phyloP scores from a whole-genome alignment of 92 coral and sea anemone genomes.

The Ricordea florida region DNA sequence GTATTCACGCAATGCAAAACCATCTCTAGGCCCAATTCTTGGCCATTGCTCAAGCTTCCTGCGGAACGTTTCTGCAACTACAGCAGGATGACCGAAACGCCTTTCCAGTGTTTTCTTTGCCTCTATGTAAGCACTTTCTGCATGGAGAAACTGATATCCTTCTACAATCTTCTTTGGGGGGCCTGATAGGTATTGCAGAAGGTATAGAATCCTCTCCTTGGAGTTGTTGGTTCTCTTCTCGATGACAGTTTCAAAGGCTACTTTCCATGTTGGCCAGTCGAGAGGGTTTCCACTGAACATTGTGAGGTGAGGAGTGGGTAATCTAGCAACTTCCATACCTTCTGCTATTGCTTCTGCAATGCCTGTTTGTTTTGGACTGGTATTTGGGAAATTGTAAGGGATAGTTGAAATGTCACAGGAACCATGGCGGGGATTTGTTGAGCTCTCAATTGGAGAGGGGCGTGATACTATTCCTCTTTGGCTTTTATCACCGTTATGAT shows the following conservation, averaged over 20 bases:
- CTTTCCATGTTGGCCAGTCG: constrained; percentile 56
- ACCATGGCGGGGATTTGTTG: no score
- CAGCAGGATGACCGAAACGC: constrained; percentile 61
- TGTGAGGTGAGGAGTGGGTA: constrained; percentile 36
- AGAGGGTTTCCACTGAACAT: constrained; percentile 52
- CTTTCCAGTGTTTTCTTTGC: constrained; percentile 41
- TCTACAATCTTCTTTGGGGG: constrained; percentile 51
- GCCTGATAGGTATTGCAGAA: constrained; percentile 43
- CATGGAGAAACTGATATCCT: constrained; percentile 56
- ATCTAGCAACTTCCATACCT: constrained; percentile 48
- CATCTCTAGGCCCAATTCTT: constrained; percentile 50
- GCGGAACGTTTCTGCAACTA: constrained; percentile 58
- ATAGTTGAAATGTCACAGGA: no score
- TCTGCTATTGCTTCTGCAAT: constrained; percentile 42
- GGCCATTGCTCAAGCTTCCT: constrained; percentile 51
- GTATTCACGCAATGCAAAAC: constrained; percentile 39
- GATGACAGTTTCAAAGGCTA: constrained; percentile 51
- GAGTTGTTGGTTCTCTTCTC: constrained; percentile 32
- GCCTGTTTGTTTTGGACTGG: no score
- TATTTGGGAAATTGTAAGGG: no score
- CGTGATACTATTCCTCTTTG: no score
- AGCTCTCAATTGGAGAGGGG: no score
- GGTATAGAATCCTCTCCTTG: constrained; percentile 31
- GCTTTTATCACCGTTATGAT: no score
- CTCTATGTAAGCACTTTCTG: constrained; percentile 37